Conservation (phyloP, 1,140 invertebrate genomes). For the Achroia grisella region DNA sequence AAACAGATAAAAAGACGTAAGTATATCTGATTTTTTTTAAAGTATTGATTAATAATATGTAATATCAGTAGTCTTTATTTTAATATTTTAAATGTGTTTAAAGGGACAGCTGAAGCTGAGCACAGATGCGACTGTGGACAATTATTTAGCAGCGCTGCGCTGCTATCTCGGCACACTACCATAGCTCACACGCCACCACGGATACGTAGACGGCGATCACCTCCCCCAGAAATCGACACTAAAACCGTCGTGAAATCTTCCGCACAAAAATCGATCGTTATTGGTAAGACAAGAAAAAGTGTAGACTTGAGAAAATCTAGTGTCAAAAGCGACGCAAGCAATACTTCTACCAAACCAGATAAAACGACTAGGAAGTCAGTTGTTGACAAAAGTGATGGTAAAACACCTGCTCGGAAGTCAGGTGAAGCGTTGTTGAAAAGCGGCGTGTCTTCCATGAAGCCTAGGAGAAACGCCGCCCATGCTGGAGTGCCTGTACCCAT, state of each 20-base stretch:
- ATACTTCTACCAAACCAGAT: constrained; percentile 7
- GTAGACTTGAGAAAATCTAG: constrained; percentile 13
- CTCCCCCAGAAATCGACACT: constrained; percentile 18
- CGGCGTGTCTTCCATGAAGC: constrained; percentile 16
- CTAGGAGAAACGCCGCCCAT: constrained; percentile 21
- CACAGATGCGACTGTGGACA: constrained; percentile 67
- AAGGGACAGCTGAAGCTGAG: constrained; percentile 41
- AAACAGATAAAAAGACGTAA: constrained; percentile 53
- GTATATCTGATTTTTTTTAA: constrained; percentile 16
- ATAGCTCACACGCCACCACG: constrained; percentile 65
- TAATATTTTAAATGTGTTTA: neutral
- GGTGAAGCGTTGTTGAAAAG: neutral
- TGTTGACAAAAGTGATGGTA: constrained; percentile 15
- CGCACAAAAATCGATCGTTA: constrained; percentile 4
- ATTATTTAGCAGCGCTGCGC: constrained; percentile 55
- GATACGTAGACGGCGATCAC: constrained; percentile 37
- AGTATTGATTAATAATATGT: too few relatives aligned
- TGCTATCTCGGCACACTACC: constrained; percentile 55
- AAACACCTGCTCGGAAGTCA: constrained; percentile 9
- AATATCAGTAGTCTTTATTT: too few relatives aligned
- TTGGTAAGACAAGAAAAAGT: neutral
- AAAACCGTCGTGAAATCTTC: constrained; percentile 7
- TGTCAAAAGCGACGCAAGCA: constrained; percentile 8
- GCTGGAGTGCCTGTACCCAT: constrained; percentile 40
- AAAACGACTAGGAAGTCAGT: constrained; percentile 16